Evolutionary conservation across 2,113 vertebrate species (phyloP), one percentile per base, ranked within the genome.

Genomic region (Tapirus terrestris): DNA sequence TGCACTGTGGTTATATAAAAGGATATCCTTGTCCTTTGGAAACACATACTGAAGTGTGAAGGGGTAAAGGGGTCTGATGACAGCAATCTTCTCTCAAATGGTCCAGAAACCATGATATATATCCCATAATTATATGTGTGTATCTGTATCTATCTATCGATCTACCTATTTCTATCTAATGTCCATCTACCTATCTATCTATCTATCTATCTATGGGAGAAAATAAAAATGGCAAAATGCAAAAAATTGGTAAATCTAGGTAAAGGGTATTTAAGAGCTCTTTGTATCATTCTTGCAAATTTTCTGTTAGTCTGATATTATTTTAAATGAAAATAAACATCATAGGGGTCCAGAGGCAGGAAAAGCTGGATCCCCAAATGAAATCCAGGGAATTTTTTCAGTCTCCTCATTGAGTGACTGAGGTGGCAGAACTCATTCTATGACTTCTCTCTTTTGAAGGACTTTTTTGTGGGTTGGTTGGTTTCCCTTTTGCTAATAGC

Each of bases 301-400:
- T 92, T 76, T 61, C 83, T 65, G 60, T 76, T 75, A 43, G 65
- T n/a, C 31, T 92, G 82, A 93, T 86, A 61, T 89, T 70, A 60
- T 51, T 77, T 89, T 27, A 39, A 86, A 76, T 72, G 72, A 70
- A 89, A 90, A 86, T 70, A 92, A 90, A 94, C 67, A 45, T 27
- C 0, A 12, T 2, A n/a, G 70, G 31, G 21, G 23, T 56, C 67
- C 36, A 6, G 33, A 83, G 39, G 5, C 36, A 92, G 27, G n/a
- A 14, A 72, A 82, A 60, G 27, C 33, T 60, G 61, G 39, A 63
- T 63, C 23, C 31, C 45, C 48, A 14, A 25, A 5, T n/a, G 20
- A 93, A 21, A 65, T 29, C 12, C 65, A 16, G 58, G 60, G 68
- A 73, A 0, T 43, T 33, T 14, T 43, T 61, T 48, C 10, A 10